Conservation (phyloP, 2,888 invertebrate genomes). For the Drosophila greeni region DNA sequence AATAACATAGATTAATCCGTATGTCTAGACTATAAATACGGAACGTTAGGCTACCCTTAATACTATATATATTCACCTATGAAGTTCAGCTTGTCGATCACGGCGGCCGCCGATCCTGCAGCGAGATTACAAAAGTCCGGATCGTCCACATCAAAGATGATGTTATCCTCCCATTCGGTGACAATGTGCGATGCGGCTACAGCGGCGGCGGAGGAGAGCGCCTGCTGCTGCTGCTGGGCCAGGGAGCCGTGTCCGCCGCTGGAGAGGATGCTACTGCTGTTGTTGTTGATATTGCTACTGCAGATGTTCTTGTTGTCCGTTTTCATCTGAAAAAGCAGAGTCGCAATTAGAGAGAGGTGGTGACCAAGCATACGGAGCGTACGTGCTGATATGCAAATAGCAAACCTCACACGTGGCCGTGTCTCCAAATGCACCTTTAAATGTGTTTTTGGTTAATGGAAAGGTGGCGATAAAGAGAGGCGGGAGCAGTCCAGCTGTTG, state of each 20-base stretch:
- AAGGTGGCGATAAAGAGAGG: slow-evolving; percentile 13
- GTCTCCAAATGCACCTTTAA: slow-evolving; percentile 45
- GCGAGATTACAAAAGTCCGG: slow-evolving; percentile 76
- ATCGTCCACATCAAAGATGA: slow-evolving; percentile 78
- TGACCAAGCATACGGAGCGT: slow-evolving; percentile 13
- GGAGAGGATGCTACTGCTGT: slow-evolving; percentile 38
- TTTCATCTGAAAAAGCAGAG: slow-evolving; percentile 71
- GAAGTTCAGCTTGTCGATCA: slow-evolving; percentile 64
- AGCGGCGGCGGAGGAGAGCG: slow-evolving; percentile 31
- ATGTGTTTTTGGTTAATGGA: slow-evolving; percentile 26
- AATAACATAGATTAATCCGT: slow-evolving; percentile 31
- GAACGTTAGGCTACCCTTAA: slow-evolving; percentile 12
- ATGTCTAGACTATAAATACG: slow-evolving; percentile 41
- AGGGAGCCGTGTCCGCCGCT: slow-evolving; percentile 10
- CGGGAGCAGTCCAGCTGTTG: slow-evolving; percentile 58
- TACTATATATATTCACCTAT: slow-evolving; percentile 67
- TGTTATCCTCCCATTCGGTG: slow-evolving; percentile 78
- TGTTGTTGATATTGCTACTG: slow-evolving; percentile 40
- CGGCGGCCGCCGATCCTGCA: slow-evolving; percentile 49
- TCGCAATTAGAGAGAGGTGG: slow-evolving; percentile 36
- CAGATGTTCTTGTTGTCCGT: slow-evolving; percentile 53
- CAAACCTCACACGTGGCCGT: slow-evolving; percentile 63
- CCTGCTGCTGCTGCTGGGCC: slow-evolving; percentile 34
- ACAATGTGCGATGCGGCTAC: slow-evolving; percentile 59
- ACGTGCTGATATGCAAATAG: slow-evolving; percentile 64